Evolutionary conservation across 1,140 invertebrate species (phyloP).

Genomic region (Uloborus diversus): DNA sequence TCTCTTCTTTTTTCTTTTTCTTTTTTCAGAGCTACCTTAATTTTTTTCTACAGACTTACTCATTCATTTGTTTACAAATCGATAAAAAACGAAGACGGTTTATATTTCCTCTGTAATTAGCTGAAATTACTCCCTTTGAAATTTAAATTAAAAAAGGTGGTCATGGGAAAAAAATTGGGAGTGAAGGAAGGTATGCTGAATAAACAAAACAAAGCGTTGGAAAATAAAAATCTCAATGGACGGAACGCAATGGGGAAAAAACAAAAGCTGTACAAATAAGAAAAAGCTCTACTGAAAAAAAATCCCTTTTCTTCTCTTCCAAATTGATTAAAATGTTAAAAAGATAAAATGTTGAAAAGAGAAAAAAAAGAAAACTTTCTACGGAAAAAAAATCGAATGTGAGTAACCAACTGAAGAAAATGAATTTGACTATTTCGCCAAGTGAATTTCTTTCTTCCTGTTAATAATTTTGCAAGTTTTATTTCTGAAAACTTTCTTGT

Average conservation of each 20-base stretch:
- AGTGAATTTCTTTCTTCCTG: too few species aligned
- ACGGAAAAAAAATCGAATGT: too few species aligned
- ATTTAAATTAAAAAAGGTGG: constrained; percentile 18
- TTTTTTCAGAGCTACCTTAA: not conserved
- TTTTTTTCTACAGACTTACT: too few species aligned
- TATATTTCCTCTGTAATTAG: constrained; percentile 50
- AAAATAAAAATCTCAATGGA: not conserved
- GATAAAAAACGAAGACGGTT: constrained; percentile 27
- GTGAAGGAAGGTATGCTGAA: not conserved
- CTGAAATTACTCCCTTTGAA: constrained; percentile 49
- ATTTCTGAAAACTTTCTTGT: too few species aligned
- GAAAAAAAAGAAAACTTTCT: too few species aligned
- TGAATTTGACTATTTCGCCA: too few species aligned
- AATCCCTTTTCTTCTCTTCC: too few species aligned
- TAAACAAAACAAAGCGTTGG: not conserved
- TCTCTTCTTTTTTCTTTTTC: not conserved
- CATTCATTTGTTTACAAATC: not conserved
- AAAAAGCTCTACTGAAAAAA: not conserved
- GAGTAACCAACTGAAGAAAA: too few species aligned
- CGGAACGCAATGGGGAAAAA: not conserved
- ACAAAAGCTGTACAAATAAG: not conserved
- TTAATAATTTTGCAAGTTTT: too few species aligned
- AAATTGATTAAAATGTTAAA: too few species aligned
- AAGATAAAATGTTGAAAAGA: too few species aligned
- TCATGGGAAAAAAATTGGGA: not conserved